phyloP scores from a whole-genome alignment of 2,888 invertebrate genomes.

The Odontocerum albicorne region DNA sequence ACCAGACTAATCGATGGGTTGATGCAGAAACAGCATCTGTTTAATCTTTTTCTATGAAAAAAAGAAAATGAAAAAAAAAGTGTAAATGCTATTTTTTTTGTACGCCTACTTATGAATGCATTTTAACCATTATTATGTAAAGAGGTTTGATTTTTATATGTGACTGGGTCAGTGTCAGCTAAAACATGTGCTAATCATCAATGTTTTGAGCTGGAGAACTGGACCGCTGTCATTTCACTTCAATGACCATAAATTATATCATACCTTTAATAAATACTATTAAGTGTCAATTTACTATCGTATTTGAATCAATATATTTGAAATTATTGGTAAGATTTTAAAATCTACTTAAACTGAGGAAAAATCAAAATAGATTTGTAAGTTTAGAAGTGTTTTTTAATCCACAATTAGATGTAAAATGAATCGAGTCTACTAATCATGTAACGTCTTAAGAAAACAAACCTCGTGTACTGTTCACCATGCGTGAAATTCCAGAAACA shows the following conservation, averaged over 20 bases:
- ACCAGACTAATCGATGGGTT: neutral
- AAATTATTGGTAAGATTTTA: constrained; percentile 21
- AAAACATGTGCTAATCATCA: too few species aligned
- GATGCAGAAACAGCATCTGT: neutral
- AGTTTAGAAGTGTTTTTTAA: constrained; percentile 36
- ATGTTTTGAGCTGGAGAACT: too few species aligned
- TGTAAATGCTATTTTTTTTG: too few species aligned
- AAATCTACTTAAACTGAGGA: constrained; percentile 7
- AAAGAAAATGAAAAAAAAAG: too few species aligned
- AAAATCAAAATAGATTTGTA: constrained; percentile 18
- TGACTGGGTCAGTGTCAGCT: too few species aligned
- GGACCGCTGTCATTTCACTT: too few species aligned
- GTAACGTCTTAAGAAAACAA: neutral
- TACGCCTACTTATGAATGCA: too few species aligned
- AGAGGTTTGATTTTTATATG: too few species aligned
- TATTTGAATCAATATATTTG: constrained; percentile 25
- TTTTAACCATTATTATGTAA: too few species aligned
- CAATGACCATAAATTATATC: too few species aligned
- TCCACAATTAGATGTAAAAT: constrained; percentile 26
- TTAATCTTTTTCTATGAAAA: neutral
- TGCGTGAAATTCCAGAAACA: neutral
- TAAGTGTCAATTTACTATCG: constrained; percentile 35
- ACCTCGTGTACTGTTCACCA: neutral
- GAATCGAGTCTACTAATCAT: neutral
- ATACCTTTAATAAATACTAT: constrained; percentile 36